Conservation (phyloP, 2,888 invertebrate genomes). For the Abrostola triplasia region DNA sequence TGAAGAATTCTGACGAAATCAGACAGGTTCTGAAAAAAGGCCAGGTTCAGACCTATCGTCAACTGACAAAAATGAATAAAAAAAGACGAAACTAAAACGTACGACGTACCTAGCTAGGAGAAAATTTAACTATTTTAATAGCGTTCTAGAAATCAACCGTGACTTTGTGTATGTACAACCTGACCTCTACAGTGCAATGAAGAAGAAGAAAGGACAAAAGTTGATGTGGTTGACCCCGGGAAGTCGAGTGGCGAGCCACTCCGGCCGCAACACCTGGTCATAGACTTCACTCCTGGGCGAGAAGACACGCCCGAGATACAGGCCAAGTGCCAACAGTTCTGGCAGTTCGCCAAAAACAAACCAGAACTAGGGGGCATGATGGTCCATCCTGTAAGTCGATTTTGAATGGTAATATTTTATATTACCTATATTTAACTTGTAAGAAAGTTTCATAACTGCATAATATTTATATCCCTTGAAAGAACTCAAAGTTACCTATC, state of each 20-base stretch:
- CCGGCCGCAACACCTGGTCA: slow-evolving; percentile 23
- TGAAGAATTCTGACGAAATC: no score
- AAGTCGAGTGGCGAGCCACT: slow-evolving; percentile 15
- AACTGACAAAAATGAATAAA: no score
- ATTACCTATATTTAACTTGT: no score
- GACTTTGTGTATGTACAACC: not conserved
- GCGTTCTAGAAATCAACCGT: no score
- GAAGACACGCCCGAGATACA: slow-evolving; percentile 23
- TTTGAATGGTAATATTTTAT: no score
- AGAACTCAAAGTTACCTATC: not conserved
- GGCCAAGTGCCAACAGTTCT: slow-evolving; percentile 8
- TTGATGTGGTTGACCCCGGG: not conserved
- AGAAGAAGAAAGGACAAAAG: not conserved
- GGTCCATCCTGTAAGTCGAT: slow-evolving; percentile 24
- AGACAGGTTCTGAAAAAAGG: no score
- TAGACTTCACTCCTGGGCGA: slow-evolving; percentile 27
- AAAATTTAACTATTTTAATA: no score
- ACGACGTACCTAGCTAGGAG: no score
- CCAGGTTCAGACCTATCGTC: no score
- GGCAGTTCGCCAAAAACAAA: slow-evolving; percentile 8
- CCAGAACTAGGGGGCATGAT: slow-evolving; percentile 6
- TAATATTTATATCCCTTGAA: not conserved
- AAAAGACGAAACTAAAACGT: no score
- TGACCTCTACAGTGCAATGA: slow-evolving; percentile 6
- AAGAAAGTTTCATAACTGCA: no score